These are phyloP conservation scores for Leucosticte australis DNA, from an alignment of 2,113 vertebrate genomes.

Conservation along the genomic window DNA sequence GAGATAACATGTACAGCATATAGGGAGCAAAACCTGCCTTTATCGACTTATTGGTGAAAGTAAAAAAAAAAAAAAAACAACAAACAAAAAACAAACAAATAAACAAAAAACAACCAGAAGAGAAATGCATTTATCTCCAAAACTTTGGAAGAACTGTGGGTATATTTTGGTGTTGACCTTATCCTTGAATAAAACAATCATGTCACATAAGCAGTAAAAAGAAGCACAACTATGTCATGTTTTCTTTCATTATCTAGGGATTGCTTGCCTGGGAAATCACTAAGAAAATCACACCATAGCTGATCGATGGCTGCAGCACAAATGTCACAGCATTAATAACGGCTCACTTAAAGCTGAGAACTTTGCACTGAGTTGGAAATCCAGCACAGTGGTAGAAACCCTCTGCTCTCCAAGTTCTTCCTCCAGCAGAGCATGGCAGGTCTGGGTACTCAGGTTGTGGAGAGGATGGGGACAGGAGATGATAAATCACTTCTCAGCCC, in stretches of 20 bases:
- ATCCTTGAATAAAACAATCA: not conserved
- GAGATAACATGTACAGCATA: not conserved
- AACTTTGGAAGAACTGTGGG: not conserved
- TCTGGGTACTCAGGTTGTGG: not conserved
- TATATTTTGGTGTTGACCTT: not conserved
- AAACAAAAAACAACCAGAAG: not conserved
- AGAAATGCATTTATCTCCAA: not conserved
- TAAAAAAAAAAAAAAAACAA: not conserved
- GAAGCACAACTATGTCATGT: not conserved
- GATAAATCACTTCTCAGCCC: not conserved
- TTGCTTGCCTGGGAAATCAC: not conserved
- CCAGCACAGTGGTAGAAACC: not conserved
- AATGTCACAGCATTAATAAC: not conserved
- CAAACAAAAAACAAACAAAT: not conserved
- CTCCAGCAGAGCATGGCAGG: rapidly evolving
- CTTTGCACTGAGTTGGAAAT: not conserved
- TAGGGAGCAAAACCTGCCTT: not conserved
- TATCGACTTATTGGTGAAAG: not conserved
- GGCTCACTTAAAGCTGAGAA: not conserved
- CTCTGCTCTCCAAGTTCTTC: not conserved
- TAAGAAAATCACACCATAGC: not conserved
- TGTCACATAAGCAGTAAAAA: not conserved
- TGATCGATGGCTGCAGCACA: not conserved
- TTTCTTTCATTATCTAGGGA: slow-evolving; percentile 2
- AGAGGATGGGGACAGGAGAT: not conserved